Conservation (phyloP, 1,140 invertebrate species). For the Lysiphlebus fabarum region DNA sequence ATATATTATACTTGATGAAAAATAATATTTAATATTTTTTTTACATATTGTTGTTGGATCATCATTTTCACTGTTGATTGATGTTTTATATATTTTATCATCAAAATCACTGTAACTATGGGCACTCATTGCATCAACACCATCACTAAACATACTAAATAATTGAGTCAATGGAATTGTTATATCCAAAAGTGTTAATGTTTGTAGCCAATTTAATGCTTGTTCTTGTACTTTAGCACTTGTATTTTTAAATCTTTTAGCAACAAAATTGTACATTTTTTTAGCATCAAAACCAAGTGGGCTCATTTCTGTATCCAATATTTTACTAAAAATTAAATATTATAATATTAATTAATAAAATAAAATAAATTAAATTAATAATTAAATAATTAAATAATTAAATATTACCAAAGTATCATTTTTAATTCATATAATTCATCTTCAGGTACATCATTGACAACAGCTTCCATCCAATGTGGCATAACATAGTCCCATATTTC, state of each 20-base stretch:
- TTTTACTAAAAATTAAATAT: conserved; percentile 72
- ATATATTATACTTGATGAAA: background rate
- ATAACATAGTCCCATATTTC: conserved; percentile 97
- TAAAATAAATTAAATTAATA: conserved; percentile 18
- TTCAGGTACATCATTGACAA: conserved; percentile 90
- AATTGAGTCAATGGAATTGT: conserved; percentile 80
- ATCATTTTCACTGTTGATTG: conserved; percentile 41
- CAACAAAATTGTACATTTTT: conserved; percentile 94
- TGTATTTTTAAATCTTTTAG: conserved; percentile 79
- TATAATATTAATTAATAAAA: conserved; percentile 4
- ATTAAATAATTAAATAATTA: conserved; percentile 13
- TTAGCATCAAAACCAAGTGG: conserved; percentile 90
- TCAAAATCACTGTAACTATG: conserved; percentile 51
- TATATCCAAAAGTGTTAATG: conserved; percentile 84
- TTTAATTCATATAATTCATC: conserved; percentile 89
- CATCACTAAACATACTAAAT: conserved; percentile 85
- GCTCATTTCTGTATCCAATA: conserved; percentile 93
- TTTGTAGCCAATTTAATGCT: conserved; percentile 93
- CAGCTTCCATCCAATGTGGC: conserved; percentile 98
- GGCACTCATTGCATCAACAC: conserved; percentile 66
- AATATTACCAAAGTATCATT: conserved; percentile 73
- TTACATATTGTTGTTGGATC: conserved; percentile 58
- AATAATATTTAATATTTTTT: conserved; percentile 7
- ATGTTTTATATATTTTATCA: conserved; percentile 51
- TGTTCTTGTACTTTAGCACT: conserved; percentile 87